These are phyloP conservation scores for Poeciliopsis retropinna DNA, from an alignment of 2,113 vertebrate species.

Conservation along the genomic window DNA sequence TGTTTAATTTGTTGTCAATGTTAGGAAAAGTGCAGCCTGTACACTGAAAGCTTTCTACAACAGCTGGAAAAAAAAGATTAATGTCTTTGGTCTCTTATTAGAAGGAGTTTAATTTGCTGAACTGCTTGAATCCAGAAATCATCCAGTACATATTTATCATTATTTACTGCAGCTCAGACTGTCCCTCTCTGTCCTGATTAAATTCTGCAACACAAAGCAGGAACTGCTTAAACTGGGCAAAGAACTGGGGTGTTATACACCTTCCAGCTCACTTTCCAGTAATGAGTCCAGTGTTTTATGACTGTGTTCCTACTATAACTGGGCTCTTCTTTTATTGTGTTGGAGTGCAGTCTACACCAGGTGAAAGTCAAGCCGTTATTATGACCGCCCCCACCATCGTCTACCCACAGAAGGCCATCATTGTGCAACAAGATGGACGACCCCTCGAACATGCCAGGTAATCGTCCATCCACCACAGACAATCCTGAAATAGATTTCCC, in stretches of 20 bases:
- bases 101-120: too few relatives aligned
- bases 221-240: background rate
- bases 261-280: background rate
- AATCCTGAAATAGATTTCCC: background rate
- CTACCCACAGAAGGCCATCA: slow-evolving; percentile 83
- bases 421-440: slow-evolving; percentile 76
- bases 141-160: too few relatives aligned
- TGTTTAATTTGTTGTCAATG: too few relatives aligned
- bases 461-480: background rate
- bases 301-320: background rate
- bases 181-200: too few relatives aligned
- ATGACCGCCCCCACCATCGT: slow-evolving; percentile 85
- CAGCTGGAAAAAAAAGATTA: too few relatives aligned
- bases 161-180: too few relatives aligned
- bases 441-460: slow-evolving; percentile 77
- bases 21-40: too few relatives aligned
- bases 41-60: too few relatives aligned
- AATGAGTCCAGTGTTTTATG: background rate
- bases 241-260: background rate
- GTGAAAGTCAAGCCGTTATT: slow-evolving; percentile 74
- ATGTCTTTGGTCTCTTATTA: too few relatives aligned
- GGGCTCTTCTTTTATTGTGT: background rate
- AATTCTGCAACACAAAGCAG: background rate
- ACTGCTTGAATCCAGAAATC: too few relatives aligned
- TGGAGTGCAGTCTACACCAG: slow-evolving; percentile 75